Evolutionary conservation across 2,797 vertebrate genomes (phyloP).

Genomic region (Tokudaia muenninki): DNA sequence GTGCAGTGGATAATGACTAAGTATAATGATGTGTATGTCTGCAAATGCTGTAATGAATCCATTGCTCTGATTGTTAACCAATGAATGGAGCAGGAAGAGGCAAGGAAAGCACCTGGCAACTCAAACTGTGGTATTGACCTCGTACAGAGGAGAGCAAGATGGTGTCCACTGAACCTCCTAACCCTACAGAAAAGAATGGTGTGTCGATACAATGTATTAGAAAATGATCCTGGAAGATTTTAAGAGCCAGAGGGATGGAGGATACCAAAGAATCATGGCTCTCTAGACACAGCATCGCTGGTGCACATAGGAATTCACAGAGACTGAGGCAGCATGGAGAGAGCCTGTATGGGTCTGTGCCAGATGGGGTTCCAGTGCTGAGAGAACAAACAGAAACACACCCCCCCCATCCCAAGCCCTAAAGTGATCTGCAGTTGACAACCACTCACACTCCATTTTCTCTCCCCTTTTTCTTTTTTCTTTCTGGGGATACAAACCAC

Average conservation of each 20-base stretch:
- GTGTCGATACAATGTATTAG: neutral
- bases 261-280: neutral
- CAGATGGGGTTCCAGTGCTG: neutral
- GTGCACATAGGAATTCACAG: neutral
- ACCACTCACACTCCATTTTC: neutral
- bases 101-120: neutral
- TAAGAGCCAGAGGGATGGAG: neutral
- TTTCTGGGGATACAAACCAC: neutral
- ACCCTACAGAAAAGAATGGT: neutral
- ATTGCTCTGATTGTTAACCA: neutral
- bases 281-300: neutral
- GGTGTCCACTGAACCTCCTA: neutral
- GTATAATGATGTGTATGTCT: too few relatives aligned
- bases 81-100: neutral
- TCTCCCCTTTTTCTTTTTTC: neutral
- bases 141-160: neutral
- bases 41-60: neutral
- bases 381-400: neutral
- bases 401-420: neutral
- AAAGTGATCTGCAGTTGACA: neutral
- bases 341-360: neutral
- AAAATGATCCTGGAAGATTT: neutral
- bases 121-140: slow-evolving; percentile 14
- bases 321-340: neutral
- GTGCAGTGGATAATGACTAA: neutral